Percentiles rank a stretch among this genome's conserved stretches.
These are phyloP conservation scores for Nezara viridula DNA, from an alignment of 2,888 invertebrate species.

Conservation along the genomic window DNA sequence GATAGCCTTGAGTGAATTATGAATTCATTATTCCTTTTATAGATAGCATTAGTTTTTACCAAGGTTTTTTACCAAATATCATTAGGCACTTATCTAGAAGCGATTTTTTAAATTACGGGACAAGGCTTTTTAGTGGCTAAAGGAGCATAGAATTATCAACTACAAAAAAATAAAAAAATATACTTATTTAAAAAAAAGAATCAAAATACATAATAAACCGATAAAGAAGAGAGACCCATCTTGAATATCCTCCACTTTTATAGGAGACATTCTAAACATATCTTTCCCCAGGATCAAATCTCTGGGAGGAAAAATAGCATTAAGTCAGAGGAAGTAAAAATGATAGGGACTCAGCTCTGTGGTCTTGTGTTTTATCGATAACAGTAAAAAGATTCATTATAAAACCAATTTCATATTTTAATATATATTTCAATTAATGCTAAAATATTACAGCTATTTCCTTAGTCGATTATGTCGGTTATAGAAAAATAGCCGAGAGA, in stretches of 20 bases:
- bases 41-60: too few relatives aligned
- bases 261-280: neutral
- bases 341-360: neutral
- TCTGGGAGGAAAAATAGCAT: neutral
- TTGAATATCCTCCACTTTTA: neutral
- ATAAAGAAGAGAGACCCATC: neutral
- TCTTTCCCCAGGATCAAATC: neutral
- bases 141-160: neutral
- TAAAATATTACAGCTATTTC: neutral
- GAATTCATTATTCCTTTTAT: too few relatives aligned
- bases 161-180: neutral
- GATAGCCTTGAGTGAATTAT: too few relatives aligned
- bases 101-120: neutral
- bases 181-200: neutral
- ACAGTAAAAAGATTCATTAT: neutral
- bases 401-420: neutral
- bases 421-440: neutral
- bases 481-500: too few relatives aligned
- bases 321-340: neutral
- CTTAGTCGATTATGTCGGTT: too few relatives aligned
- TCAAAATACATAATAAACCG: neutral
- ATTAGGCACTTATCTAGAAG: neutral
- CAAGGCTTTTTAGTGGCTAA: neutral
- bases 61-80: too few relatives aligned
- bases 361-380: neutral